Evolutionary conservation across 2,888 invertebrate species (phyloP).

Genomic region (Netelia fuscicornis): DNA sequence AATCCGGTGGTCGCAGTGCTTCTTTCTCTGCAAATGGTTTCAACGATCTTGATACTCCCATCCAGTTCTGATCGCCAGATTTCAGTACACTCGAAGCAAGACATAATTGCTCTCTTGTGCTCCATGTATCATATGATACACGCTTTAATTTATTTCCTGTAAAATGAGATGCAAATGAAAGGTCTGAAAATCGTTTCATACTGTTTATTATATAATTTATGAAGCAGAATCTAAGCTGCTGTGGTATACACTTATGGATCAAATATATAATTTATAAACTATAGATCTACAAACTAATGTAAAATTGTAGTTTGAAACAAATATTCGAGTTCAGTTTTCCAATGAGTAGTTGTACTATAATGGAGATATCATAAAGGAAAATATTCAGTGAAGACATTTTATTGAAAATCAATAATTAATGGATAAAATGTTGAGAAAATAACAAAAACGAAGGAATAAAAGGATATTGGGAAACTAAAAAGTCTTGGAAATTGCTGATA

Average conservation of each 20-base stretch:
- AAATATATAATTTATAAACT: no score
- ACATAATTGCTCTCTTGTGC: conserved; percentile 92
- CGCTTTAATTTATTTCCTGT: conserved; percentile 87
- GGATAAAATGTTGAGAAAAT: no score
- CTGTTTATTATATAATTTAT: background rate
- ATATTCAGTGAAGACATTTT: no score
- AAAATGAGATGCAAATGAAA: conserved; percentile 14
- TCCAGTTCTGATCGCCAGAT: conserved; percentile 97
- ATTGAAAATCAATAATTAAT: no score
- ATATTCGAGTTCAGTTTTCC: no score
- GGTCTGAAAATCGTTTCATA: background rate
- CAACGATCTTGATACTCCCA: conserved; percentile 93
- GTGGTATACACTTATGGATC: background rate
- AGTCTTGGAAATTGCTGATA: no score
- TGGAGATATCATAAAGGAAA: no score
- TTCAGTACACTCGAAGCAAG: conserved; percentile 94
- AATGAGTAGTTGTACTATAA: no score
- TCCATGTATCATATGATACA: conserved; percentile 93
- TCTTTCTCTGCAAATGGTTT: conserved; percentile 92
- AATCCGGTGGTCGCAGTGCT: conserved; percentile 89
- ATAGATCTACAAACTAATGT: no score
- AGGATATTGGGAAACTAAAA: no score
- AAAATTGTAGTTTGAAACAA: no score
- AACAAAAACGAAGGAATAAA: no score
- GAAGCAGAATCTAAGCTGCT: background rate